Percentiles rank a stretch among this genome's conserved stretches.
Conservation (phyloP, 2,888 invertebrate genomes). For the Strigamia transsilvanica region DNA sequence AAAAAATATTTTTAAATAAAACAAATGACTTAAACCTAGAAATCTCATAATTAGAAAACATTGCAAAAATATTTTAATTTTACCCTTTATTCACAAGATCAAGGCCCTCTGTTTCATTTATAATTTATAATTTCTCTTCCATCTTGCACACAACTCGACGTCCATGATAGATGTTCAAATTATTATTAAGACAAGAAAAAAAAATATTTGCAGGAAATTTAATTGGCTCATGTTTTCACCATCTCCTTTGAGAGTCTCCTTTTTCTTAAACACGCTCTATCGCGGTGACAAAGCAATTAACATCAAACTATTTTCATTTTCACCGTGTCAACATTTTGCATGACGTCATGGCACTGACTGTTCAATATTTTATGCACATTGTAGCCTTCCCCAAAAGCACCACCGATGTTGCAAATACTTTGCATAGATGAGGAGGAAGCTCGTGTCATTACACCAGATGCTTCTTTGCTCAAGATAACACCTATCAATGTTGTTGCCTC, state of each 20-base stretch:
- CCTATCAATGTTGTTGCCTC: conserved; percentile 49
- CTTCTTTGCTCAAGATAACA: conserved; percentile 47
- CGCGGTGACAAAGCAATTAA: conserved; percentile 47
- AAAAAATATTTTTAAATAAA: too few relatives aligned
- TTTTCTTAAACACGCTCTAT: conserved; percentile 32
- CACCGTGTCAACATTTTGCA: conserved; percentile 1
- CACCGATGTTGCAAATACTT: conserved; percentile 41
- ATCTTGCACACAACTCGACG: not conserved
- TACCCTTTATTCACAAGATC: not conserved
- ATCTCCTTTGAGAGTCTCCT: conserved; percentile 7
- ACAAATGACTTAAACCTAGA: too few relatives aligned
- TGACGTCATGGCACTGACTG: not conserved
- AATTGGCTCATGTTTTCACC: conserved; percentile 37
- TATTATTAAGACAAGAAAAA: conserved; percentile 12
- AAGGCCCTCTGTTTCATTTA: not conserved
- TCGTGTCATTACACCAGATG: conserved; percentile 48
- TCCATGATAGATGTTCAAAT: conserved; percentile 35
- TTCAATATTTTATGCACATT: conserved; percentile 25
- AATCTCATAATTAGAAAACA: too few relatives aligned
- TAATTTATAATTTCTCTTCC: not conserved
- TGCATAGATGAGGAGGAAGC: conserved; percentile 46
- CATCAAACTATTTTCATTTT: conserved; percentile 8
- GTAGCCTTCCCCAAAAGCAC: not conserved
- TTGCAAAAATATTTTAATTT: too few relatives aligned
- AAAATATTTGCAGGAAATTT: conserved; percentile 34